These are phyloP conservation scores for Balaeniceps rex DNA, from an alignment of 2,113 vertebrate species.

Conservation along the genomic window DNA sequence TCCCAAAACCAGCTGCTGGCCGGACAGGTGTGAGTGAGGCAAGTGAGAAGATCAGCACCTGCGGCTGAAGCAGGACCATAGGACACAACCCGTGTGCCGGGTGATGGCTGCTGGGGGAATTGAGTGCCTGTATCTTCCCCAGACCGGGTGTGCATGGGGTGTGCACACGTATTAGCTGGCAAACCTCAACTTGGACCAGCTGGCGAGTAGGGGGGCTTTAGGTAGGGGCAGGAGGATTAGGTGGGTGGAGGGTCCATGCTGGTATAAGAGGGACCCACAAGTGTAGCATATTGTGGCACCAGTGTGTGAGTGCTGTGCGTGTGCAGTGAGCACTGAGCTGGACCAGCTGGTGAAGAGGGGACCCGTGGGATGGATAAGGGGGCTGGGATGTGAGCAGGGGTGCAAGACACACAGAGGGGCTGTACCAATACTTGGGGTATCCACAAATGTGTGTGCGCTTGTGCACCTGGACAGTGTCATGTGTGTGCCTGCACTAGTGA, in stretches of 20 bases:
- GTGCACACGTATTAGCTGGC: no score
- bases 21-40: neutral
- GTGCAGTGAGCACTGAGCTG: neutral
- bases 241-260: neutral
- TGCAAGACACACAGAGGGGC: neutral
- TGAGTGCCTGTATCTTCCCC: neutral
- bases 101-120: neutral
- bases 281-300: neutral
- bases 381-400: neutral
- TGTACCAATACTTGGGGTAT: no score
- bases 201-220: neutral
- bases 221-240: neutral
- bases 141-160: rapidly evolving
- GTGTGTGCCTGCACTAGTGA: neutral
- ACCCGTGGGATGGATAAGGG: neutral
- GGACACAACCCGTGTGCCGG: rapidly evolving
- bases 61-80: neutral
- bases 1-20: neutral
- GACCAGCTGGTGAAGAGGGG: neutral
- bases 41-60: neutral
- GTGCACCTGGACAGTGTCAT: neutral
- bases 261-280: neutral
- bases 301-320: neutral
- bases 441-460: neutral
- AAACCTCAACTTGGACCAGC: neutral